Percentiles rank a stretch among this genome's conserved stretches.
Conservation (phyloP, 92 coral and sea anemone genomes). For the Anthopleura xanthogrammica region DNA sequence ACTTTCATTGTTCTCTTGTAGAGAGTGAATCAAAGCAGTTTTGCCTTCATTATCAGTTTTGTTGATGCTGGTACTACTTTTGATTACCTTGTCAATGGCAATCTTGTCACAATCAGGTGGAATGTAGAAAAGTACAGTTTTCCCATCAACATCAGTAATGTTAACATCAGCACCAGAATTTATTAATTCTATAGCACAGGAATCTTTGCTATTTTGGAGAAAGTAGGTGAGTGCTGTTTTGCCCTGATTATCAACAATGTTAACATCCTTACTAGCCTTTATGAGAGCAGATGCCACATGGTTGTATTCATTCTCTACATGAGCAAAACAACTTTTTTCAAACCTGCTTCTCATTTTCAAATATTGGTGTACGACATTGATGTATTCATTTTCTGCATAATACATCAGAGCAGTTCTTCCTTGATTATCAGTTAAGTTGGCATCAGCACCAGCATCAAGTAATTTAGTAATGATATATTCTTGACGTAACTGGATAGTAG, state of each 20-base stretch:
- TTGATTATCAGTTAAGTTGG: not conserved
- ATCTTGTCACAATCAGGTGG: not conserved
- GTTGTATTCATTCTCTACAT: not conserved
- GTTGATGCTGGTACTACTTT: not conserved
- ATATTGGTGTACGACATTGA: not conserved
- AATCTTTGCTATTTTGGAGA: not conserved
- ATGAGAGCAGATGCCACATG: no score
- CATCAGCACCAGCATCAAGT: not conserved
- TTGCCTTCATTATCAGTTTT: not conserved
- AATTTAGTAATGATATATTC: no score
- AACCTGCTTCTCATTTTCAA: no score
- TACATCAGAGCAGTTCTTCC: not conserved
- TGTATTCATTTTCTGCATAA: not conserved
- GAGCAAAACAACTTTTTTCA: not conserved
- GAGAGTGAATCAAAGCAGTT: not conserved
- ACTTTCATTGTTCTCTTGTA: not conserved
- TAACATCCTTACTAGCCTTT: not conserved
- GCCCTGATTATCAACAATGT: not conserved
- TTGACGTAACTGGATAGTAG: no score
- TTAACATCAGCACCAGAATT: not conserved
- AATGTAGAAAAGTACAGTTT: not conserved
- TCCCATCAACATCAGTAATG: not conserved
- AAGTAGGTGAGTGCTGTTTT: not conserved
- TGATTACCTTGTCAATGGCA: not conserved
- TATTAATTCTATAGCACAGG: not conserved